phyloP scores from a whole-genome alignment of 2,113 vertebrate species.

The Megalops atlanticus region DNA sequence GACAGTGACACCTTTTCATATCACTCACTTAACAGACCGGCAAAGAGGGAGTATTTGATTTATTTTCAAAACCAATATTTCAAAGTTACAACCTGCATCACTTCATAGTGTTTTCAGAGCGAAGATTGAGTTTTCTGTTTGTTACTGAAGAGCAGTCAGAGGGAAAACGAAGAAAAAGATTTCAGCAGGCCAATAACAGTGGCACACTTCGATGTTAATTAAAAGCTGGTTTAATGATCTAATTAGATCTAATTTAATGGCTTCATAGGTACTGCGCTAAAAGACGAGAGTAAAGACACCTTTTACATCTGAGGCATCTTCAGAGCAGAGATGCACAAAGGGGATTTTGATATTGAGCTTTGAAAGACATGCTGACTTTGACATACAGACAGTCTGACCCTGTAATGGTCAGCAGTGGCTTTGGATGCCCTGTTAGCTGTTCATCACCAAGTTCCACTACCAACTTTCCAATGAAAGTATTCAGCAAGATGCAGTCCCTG shows the following conservation, averaged over 20 bases:
- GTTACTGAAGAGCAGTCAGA: slow-evolving; percentile 29
- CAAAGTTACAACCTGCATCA: slow-evolving; percentile 24
- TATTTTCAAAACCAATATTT: slow-evolving; percentile 32
- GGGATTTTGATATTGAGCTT: not conserved
- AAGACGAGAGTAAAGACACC: not conserved
- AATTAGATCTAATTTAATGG: slow-evolving; percentile 48
- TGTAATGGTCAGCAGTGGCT: not conserved
- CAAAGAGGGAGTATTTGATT: not conserved
- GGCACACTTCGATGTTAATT: slow-evolving; percentile 38
- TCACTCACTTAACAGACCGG: not conserved
- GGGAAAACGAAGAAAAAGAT: slow-evolving; percentile 24
- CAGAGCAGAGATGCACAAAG: not conserved
- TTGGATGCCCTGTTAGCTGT: not conserved
- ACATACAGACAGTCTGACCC: not conserved
- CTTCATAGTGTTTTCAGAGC: slow-evolving; percentile 30
- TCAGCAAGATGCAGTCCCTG: not conserved
- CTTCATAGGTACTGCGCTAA: slow-evolving; percentile 24
- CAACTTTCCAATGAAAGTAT: not conserved
- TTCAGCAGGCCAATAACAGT: slow-evolving; percentile 32
- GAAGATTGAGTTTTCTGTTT: slow-evolving; percentile 14
- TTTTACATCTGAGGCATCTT: not conserved
- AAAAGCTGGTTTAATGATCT: slow-evolving; percentile 48
- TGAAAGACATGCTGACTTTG: not conserved
- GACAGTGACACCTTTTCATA: not conserved
- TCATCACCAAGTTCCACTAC: not conserved